Base-by-base conservation (phyloP, 2,888 invertebrate genomes). In the Gari tellinella region DNA sequence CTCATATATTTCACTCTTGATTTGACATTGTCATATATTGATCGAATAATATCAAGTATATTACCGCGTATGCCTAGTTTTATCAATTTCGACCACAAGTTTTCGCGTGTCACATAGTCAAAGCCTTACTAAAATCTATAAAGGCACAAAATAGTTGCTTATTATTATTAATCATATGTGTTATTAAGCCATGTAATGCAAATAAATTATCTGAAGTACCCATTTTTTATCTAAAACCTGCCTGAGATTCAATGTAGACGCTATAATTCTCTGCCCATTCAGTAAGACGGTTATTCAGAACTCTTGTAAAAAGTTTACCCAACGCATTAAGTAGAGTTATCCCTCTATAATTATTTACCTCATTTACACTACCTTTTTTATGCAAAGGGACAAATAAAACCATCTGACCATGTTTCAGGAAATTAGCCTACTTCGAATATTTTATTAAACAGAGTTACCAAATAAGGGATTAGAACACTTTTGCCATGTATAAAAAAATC, bases 361-460 rank as follows among this genome's bases (percentile, higher is more conserved):
- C 45, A 25, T 52, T 41, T 40, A 25, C n/a, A 48, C 19, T 5
- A 37, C 58, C 58, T 38, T 58, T 58, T 21, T 57, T 67, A 17
- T 51, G 26, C 10, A 65, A 8, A 8, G 65, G 65, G 0, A 51
- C 21, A n/a, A 45, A 67, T 48, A 25, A 43, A 43, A n/a, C 55
- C 67, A 21, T 48, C 52, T 23, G 51, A 25, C 61, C 67, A 67
- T 37, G n/a, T n/a, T 1, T 25, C 14, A 4, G 58, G 66, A 45
- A 66, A 51, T 31, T 21, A 43, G 4, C 45, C 53, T 19, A 25
- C 21, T 2, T 25, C 21, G 23, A 67, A 55, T 7, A 67, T 4
- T 25, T 51, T 53, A 55, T 60, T 61, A 25, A 67, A 67, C n/a
- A 67, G n/a, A n/a, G 4, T 31, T 31, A 31, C 10, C 10, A 10